phyloP scores from a whole-genome alignment of 2,113 vertebrate species.

The Coregonus clupeaformis region DNA sequence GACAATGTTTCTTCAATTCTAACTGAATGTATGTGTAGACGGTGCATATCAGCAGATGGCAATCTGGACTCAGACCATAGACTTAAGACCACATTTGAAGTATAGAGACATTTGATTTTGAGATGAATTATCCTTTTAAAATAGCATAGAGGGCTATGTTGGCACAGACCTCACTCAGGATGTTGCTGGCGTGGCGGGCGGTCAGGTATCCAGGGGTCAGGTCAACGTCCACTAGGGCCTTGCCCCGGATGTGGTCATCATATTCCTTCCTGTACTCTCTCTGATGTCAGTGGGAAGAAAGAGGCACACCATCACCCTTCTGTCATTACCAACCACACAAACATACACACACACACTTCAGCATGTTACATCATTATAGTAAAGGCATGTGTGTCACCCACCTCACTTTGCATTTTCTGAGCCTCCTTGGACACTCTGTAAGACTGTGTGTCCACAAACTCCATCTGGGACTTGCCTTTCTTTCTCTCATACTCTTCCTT shows the following conservation, averaged over 20 bases:
- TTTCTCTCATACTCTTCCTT: slow-evolving; percentile 85
- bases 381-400: not conserved
- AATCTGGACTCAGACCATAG: too few species aligned
- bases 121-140: too few species aligned
- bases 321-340: not conserved
- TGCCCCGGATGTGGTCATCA: slow-evolving; percentile 86
- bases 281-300: slow-evolving; percentile 56
- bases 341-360: not conserved
- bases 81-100: too few species aligned
- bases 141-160: too few species aligned
- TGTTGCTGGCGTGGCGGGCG: slow-evolving; percentile 77
- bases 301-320: not conserved
- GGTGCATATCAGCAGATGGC: too few species aligned
- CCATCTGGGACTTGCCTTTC: slow-evolving; percentile 84
- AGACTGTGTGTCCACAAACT: slow-evolving; percentile 86
- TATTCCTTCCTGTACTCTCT: slow-evolving; percentile 85
- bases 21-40: too few species aligned
- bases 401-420: slow-evolving; percentile 89
- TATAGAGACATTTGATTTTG: too few species aligned
- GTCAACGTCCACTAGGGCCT: slow-evolving; percentile 81
- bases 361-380: not conserved
- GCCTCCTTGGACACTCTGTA: slow-evolving; percentile 86
- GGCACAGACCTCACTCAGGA: slow-evolving; percentile 68
- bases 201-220: slow-evolving; percentile 87
- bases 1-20: too few species aligned